Evolutionary conservation across 2,797 vertebrate species (phyloP), one percentile per base, ranked within the genome.

Genomic region (Bucorvus abyssinicus): DNA sequence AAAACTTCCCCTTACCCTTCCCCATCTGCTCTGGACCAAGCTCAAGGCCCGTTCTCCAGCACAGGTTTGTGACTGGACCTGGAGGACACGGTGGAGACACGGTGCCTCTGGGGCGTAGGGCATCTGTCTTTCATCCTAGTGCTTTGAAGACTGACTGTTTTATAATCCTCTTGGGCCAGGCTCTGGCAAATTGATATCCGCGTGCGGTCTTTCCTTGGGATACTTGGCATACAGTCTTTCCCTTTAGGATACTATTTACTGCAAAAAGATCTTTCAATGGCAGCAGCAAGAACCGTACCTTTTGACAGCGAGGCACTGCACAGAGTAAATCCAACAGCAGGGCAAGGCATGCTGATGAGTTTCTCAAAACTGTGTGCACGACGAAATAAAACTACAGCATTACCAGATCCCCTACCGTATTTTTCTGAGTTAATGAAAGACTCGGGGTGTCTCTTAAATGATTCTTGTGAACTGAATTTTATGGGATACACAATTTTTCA

Each of bases 251-350:
- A 6, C 6, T 7, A 56, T 49, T 71, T 64, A 52, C 20, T 26
- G 40, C 20, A 75, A 75, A 49, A 87, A 50, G 6, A 64, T 32
- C 36, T 75, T 23, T 30, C n/a, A 36, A 8, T 60, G 55, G 55
- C 63, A 75, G 40, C 70, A 88, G 55, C 19, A 60, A 52, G 52
- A 20, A 24, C 14, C 19, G 7, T 34, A 12, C 16, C 22, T 60
- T 64, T 52, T 1, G 2, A 2, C 2, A 52, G 21, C 4, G 0
- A 40, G 8, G 32, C 59, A 42, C 57, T 42, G 29, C 32, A 19
- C 29, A 20, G 23, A 34, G 71, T 42, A 57, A 74, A 50, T 42
- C 38, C 42, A 77, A 14, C 38, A 30, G 29, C 14, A 15, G 23
- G 47, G 7, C 21, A 87, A 78, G 47, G 7, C 49, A 40, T 0